Percentiles rank a stretch among this genome's conserved stretches.
Conservation (phyloP, 2,797 vertebrate species). For the Periparus ater region DNA sequence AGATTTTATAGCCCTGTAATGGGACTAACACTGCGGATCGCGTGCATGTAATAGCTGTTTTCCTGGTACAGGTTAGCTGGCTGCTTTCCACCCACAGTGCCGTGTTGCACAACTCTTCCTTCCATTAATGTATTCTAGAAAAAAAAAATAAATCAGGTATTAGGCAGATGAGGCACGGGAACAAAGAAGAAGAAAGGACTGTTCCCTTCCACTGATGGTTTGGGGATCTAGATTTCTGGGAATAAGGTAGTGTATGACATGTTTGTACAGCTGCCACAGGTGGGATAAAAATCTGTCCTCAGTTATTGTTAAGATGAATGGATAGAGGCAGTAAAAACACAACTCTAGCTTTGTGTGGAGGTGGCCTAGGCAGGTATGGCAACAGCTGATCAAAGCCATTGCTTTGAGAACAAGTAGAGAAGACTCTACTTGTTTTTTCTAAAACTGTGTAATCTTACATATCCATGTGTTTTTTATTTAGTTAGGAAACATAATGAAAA, state of each 20-base stretch:
- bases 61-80: background rate
- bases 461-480: background rate
- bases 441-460: background rate
- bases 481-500: background rate
- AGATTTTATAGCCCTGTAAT: background rate
- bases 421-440: background rate
- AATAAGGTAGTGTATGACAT: background rate
- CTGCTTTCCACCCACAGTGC: background rate
- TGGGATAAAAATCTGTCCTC: background rate
- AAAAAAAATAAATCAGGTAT: background rate
- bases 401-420: background rate
- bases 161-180: background rate
- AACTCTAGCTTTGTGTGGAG: background rate
- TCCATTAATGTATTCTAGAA: background rate
- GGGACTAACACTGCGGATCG: background rate
- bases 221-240: background rate
- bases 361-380: background rate
- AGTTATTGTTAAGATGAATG: background rate
- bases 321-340: background rate
- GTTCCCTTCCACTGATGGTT: background rate
- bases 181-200: background rate
- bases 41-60: background rate
- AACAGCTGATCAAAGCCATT: background rate
- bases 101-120: background rate
- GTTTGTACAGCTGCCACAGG: constrained; percentile 35